Conservation (phyloP, 2,888 invertebrate genomes). For the Diogma glabrata region DNA sequence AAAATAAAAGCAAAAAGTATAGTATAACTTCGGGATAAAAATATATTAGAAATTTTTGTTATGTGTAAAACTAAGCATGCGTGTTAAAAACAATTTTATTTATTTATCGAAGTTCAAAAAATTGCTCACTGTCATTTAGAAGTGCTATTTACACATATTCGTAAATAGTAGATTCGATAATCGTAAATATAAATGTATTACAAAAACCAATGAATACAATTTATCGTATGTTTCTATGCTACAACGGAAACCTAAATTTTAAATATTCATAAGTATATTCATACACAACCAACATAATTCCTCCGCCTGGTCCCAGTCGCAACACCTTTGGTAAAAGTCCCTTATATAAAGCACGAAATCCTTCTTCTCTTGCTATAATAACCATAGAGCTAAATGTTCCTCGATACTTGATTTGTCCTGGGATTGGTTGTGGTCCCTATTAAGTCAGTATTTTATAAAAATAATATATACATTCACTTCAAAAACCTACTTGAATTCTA, state of each 20-base stretch:
- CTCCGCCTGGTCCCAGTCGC: constrained; percentile 86
- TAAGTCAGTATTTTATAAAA: background rate
- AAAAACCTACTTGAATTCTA: constrained; percentile 55
- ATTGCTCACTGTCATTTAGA: no score
- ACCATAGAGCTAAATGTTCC: constrained; percentile 61
- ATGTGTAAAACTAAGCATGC: no score
- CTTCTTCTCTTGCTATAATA: constrained; percentile 76
- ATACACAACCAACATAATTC: constrained; percentile 87
- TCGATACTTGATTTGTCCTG: constrained; percentile 63
- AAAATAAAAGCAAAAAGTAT: no score
- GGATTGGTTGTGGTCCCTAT: constrained; percentile 64
- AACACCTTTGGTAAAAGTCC: constrained; percentile 84
- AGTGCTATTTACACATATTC: no score
- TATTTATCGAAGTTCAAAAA: no score
- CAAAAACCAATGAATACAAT: no score
- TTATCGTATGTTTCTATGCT: no score
- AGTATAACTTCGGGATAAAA: no score
- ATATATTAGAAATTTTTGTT: no score
- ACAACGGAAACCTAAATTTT: constrained; percentile 37
- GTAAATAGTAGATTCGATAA: no score
- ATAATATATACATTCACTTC: background rate
- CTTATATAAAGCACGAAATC: constrained; percentile 80
- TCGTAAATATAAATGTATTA: no score
- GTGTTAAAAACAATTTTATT: no score
- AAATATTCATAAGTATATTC: constrained; percentile 74